phyloP scores from a whole-genome alignment of 2,113 vertebrate genomes.

The Antechinus flavipes region DNA sequence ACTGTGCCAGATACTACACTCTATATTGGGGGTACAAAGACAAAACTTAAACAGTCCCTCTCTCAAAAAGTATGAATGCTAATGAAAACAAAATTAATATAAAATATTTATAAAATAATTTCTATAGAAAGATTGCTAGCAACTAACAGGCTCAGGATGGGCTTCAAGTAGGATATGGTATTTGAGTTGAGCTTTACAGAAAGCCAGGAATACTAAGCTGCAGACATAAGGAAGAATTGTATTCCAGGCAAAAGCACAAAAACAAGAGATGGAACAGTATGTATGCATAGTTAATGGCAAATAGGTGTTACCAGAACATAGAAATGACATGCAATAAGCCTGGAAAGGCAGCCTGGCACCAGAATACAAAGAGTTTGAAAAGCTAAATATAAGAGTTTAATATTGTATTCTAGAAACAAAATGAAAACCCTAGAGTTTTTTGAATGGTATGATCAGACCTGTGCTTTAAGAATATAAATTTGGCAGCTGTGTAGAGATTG shows the following conservation, averaged over 20 bases:
- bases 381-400: not conserved
- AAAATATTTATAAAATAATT: not conserved
- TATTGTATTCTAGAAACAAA: not conserved
- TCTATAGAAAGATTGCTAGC: not conserved
- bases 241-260: not conserved
- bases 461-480: not conserved
- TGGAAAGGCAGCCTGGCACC: not conserved
- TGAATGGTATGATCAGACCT: not conserved
- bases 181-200: not conserved
- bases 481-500: not conserved
- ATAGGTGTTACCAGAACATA: not conserved
- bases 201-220: not conserved
- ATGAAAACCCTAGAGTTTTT: not conserved
- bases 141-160: not conserved
- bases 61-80: not conserved
- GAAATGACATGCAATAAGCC: not conserved
- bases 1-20: not conserved
- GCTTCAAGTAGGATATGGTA: not conserved
- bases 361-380: not conserved
- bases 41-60: not conserved
- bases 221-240: not conserved
- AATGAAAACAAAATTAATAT: not conserved
- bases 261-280: not conserved
- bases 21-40: not conserved
- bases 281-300: not conserved